These are phyloP conservation scores for Macrobrachium nipponense DNA, from an alignment of 1,140 invertebrate genomes.

Conservation along the genomic window DNA sequence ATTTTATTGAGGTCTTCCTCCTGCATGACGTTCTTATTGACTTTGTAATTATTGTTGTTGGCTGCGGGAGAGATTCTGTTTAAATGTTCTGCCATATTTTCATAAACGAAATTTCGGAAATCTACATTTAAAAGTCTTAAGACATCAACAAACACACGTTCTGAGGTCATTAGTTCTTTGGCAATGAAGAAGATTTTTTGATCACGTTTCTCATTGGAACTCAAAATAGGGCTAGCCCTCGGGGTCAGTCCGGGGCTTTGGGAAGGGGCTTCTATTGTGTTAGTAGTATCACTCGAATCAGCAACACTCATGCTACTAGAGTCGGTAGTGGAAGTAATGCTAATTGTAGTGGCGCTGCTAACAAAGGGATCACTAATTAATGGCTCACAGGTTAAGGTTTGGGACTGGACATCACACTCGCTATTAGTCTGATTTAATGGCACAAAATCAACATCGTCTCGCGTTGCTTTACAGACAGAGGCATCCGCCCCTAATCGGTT, in stretches of 20 bases:
- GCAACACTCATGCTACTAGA: slow-evolving; percentile 10
- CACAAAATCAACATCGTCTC: no score
- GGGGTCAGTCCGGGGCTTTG: slow-evolving; percentile 18
- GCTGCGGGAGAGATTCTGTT: slow-evolving; percentile 64
- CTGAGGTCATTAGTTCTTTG: slow-evolving; percentile 78
- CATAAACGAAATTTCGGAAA: slow-evolving; percentile 72
- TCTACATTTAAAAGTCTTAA: slow-evolving; percentile 78
- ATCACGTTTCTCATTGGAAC: slow-evolving; percentile 44
- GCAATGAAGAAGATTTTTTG: slow-evolving; percentile 72
- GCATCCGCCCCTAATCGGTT: no score
- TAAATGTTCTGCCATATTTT: background rate
- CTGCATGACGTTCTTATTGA: slow-evolving; percentile 66
- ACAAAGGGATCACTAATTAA: no score
- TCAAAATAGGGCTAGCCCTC: slow-evolving; percentile 21
- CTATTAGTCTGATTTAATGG: no score
- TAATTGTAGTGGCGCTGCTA: no score
- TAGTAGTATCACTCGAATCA: slow-evolving; percentile 31
- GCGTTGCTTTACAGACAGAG: no score
- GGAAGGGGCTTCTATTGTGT: background rate
- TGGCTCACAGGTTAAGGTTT: no score
- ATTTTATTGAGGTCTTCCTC: slow-evolving; percentile 73
- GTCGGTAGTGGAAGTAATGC: no score
- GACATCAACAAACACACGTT: slow-evolving; percentile 78
- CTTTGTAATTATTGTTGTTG: slow-evolving; percentile 10
- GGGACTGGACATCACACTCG: no score